Conservation (phyloP, 2,888 invertebrate genomes). For the Plebejus argus region DNA sequence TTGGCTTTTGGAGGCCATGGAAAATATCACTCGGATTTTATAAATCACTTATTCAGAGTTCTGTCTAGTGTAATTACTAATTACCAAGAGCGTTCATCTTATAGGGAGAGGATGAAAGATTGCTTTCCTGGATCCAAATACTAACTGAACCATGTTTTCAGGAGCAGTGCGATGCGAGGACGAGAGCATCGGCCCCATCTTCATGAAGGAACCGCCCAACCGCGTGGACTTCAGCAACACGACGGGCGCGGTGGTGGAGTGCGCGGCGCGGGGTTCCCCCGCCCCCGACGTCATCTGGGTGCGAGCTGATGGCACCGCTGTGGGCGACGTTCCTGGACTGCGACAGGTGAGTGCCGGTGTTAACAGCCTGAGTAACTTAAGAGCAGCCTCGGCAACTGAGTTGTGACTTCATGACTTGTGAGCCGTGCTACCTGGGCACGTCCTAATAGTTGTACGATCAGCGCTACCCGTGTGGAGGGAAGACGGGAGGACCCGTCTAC, state of each 20-base stretch:
- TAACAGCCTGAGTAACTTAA: no score
- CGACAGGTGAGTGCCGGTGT: slow-evolving; percentile 84
- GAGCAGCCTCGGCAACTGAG: not conserved
- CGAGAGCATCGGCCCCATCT: slow-evolving; percentile 93
- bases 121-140: not conserved
- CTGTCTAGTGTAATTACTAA: no score
- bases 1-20: no score
- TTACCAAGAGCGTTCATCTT: no score
- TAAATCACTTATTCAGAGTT: no score
- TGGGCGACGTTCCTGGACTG: slow-evolving; percentile 94
- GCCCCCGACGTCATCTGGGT: slow-evolving; percentile 96
- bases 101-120: no score
- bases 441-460: no score
- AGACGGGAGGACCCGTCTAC: no score
- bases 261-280: slow-evolving; percentile 94
- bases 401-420: not conserved
- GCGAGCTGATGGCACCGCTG: slow-evolving; percentile 93
- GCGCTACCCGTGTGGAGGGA: no score
- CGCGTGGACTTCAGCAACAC: slow-evolving; percentile 97
- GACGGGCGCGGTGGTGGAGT: slow-evolving; percentile 95
- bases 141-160: slow-evolving; percentile 43
- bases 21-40: no score
- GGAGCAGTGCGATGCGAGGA: slow-evolving; percentile 83
- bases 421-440: no score
- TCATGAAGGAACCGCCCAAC: slow-evolving; percentile 94